Base-by-base conservation (phyloP, 2,797 vertebrate species). In the Botia almorhae region DNA sequence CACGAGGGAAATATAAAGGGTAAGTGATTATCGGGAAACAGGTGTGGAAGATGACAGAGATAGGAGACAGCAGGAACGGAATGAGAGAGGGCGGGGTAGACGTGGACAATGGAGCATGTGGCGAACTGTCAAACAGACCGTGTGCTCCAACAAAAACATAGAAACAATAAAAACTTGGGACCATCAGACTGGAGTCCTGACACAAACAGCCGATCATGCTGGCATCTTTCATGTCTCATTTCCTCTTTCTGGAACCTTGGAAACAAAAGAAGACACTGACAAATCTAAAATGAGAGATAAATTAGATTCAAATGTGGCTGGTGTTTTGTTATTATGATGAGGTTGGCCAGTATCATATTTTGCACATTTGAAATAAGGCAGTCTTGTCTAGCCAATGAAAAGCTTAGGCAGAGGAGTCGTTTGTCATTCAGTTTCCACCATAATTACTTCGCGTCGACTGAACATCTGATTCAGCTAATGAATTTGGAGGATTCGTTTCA, bases 401-500 rank as follows among this genome's bases (percentile, higher is more conserved):
- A 55, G 83, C 82, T 84, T 76, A 36, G 2, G 58, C 67, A 74
- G 78, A 80, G 82, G 89, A 84, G 87, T 84, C 83, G 87, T 91
- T 91, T 90, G 89, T 92, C 91, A 90, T 88, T 91, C 91, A 81
- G 91, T 92, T 88, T 72, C 88, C 82, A 87, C 85, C 87, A 87
- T 89, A 89, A 91, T 92, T 90, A 90, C 91, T 90, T 90, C 76
- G 82, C 88, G 91, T 92, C 94, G 95, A 96, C 91, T 93, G 92
- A 92, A 94, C 92, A 94, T 94, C 93, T 93, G 92, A 96, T 94
- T 94, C 92, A 90, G 89, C 89, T 96, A 96, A 96, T 96, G 95
- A 96, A 96, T 95, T 95, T 88, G 88, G 90, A 92, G 92, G 94
- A 95, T 96, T 96, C 91, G 96, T 96, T 96, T 96, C 95, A 94